Evolutionary conservation across 1,140 invertebrate species (phyloP).

Genomic region (Pissodes strobi): DNA sequence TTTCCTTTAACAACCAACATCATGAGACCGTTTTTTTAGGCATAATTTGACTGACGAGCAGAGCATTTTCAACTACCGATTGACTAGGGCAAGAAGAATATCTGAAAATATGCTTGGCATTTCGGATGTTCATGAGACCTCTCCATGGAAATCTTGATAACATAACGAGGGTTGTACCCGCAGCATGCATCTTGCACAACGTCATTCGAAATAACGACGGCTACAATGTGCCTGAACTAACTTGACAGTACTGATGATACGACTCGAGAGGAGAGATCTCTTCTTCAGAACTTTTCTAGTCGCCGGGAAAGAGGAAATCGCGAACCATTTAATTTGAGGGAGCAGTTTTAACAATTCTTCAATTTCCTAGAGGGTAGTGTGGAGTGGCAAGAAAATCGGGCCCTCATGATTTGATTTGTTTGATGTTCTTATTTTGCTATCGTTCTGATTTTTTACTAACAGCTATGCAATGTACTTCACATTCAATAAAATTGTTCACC

Average conservation of each 20-base stretch:
- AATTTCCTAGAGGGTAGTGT: too few species aligned
- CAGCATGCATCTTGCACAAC: too few species aligned
- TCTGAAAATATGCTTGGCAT: slow-evolving; percentile 57
- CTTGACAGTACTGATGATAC: slow-evolving; percentile 3
- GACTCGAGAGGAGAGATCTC: background rate
- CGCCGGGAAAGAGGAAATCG: background rate
- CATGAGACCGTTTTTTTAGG: too few species aligned
- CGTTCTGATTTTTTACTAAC: too few species aligned
- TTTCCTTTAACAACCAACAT: too few species aligned
- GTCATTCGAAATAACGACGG: slow-evolving; percentile 2
- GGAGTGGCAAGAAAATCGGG: too few species aligned
- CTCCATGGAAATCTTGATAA: slow-evolving; percentile 5
- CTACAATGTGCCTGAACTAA: slow-evolving; percentile 1
- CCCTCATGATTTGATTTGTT: too few species aligned
- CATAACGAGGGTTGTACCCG: slow-evolving; percentile 6
- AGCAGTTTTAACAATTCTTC: slow-evolving; percentile 18
- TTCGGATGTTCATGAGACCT: slow-evolving; percentile 28
- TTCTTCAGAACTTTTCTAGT: too few species aligned
- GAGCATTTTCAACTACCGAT: slow-evolving; percentile 57
- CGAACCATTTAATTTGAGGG: slow-evolving; percentile 9
- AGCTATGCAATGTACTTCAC: too few species aligned
- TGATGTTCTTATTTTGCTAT: too few species aligned
- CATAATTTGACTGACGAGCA: slow-evolving; percentile 13
- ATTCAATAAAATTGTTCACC: too few species aligned
- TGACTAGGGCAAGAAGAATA: too few species aligned